A percentile compares a stretch with the other conserved stretches of the same genome.
These are phyloP conservation scores for Nycticorax nycticorax DNA, from an alignment of 2,113 vertebrate species.

Conservation along the genomic window DNA sequence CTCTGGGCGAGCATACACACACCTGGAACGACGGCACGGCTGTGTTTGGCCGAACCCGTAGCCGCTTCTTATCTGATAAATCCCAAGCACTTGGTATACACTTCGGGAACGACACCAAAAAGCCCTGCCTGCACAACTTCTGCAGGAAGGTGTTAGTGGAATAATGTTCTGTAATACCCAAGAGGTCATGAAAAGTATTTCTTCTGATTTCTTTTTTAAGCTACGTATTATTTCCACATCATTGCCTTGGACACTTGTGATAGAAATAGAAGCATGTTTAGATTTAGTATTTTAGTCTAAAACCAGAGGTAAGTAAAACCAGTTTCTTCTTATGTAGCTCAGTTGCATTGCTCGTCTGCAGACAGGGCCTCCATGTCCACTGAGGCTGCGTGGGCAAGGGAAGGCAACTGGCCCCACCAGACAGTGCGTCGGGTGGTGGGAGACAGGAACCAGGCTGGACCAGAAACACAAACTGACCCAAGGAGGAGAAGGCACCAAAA, in stretches of 20 bases:
- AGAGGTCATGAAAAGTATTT: neutral
- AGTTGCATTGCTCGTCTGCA: neutral
- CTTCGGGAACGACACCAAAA: neutral
- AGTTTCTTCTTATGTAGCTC: neutral
- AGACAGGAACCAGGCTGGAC: neutral
- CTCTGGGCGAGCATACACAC: rapidly evolving
- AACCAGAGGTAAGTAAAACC: neutral
- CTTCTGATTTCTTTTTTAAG: slow-evolving; percentile 4
- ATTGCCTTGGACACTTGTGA: neutral
- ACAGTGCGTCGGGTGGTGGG: rapidly evolving
- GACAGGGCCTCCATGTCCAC: rapidly evolving
- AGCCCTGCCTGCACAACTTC: neutral
- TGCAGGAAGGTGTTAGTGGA: neutral
- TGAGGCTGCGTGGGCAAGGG: rapidly evolving
- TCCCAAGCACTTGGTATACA: neutral
- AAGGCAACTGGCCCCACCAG: rapidly evolving
- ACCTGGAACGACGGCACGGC: rapidly evolving
- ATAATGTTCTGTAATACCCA: neutral
- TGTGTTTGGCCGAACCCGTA: neutral
- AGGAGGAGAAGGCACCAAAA: neutral
- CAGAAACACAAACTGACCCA: neutral
- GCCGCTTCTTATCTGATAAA: neutral
- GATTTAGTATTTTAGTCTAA: neutral
- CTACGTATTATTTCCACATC: neutral
- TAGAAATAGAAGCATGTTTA: neutral